A percentile compares a stretch with the other conserved stretches of the same genome.
Conservation (phyloP, 1,140 invertebrate species). For the Drosophila erecta region DNA sequence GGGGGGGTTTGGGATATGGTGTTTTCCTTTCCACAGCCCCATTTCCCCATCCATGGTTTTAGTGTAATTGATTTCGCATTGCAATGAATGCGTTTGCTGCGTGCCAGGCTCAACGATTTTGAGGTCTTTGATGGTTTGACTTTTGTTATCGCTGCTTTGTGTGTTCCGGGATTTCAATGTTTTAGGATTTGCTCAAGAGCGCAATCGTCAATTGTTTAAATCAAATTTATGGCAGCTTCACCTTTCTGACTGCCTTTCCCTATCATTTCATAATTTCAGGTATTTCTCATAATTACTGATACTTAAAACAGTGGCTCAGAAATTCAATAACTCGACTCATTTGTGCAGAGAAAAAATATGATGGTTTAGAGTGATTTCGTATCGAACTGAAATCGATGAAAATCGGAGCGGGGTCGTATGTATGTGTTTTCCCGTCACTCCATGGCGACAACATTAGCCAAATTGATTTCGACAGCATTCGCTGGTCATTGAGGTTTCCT, state of each 20-base stretch:
- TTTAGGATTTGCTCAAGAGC: neutral
- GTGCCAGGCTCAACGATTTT: conserved; percentile 57
- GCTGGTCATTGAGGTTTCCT: conserved; percentile 45
- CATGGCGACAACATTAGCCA: conserved; percentile 75
- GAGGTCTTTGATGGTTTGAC: conserved; percentile 45
- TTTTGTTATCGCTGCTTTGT: conserved; percentile 24
- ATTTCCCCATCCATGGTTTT: conserved; percentile 29
- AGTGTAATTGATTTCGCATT: conserved; percentile 80
- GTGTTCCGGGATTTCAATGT: conserved; percentile 20
- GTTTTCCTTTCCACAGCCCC: neutral
- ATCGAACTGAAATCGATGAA: neutral
- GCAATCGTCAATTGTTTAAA: too few relatives aligned
- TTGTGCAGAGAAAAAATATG: too few relatives aligned
- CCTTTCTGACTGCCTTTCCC: too few relatives aligned
- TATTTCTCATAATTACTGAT: too few relatives aligned
- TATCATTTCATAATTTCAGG: too few relatives aligned
- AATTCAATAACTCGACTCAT: neutral
- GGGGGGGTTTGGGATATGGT: neutral
- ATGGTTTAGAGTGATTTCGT: too few relatives aligned
- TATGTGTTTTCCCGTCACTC: conserved; percentile 2
- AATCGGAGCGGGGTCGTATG: conserved; percentile 1
- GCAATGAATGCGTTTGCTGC: conserved; percentile 79
- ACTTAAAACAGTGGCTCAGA: too few relatives aligned
- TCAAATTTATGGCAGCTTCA: neutral
- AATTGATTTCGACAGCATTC: conserved; percentile 73